Evolutionary conservation across 2,113 vertebrate genomes (phyloP).

Genomic region (Taurulus bubalis): DNA sequence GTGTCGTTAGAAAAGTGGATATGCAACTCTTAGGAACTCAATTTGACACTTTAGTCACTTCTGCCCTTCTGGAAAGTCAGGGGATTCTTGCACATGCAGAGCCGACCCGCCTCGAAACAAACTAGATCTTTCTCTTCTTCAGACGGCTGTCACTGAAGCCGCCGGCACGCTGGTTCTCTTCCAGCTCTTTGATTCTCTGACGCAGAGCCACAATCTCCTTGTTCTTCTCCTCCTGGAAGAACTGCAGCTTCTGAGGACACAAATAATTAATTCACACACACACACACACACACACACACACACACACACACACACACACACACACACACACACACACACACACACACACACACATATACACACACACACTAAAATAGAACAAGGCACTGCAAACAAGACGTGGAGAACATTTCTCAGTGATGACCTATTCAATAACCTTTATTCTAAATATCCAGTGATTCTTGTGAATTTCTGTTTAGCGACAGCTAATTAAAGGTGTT

Average conservation of each 20-base stretch:
- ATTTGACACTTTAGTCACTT: neutral
- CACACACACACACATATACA: slow-evolving; percentile 11
- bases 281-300: slow-evolving; percentile 16
- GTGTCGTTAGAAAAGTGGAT: accelerated
- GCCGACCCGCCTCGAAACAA: neutral
- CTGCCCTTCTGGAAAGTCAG: too few species aligned
- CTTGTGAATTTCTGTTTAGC: neutral
- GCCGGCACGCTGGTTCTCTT: slow-evolving; percentile 51
- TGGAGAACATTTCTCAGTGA: neutral
- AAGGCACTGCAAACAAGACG: neutral
- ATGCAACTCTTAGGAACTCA: neutral
- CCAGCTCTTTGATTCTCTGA: slow-evolving; percentile 76
- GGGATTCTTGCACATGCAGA: neutral
- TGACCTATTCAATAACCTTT: neutral
- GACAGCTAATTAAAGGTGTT: neutral
- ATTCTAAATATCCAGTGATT: neutral
- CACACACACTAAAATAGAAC: neutral
- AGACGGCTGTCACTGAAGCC: neutral
- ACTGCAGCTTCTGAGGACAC: slow-evolving; percentile 72
- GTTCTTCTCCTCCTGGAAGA: slow-evolving; percentile 77
- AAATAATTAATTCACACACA: neutral
- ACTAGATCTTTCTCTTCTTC: slow-evolving; percentile 63
- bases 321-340: slow-evolving; percentile 19
- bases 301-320: slow-evolving; percentile 21
- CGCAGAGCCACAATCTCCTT: slow-evolving; percentile 63